Conservation (phyloP, 2,113 vertebrate species). For the Amphiprion percula region DNA sequence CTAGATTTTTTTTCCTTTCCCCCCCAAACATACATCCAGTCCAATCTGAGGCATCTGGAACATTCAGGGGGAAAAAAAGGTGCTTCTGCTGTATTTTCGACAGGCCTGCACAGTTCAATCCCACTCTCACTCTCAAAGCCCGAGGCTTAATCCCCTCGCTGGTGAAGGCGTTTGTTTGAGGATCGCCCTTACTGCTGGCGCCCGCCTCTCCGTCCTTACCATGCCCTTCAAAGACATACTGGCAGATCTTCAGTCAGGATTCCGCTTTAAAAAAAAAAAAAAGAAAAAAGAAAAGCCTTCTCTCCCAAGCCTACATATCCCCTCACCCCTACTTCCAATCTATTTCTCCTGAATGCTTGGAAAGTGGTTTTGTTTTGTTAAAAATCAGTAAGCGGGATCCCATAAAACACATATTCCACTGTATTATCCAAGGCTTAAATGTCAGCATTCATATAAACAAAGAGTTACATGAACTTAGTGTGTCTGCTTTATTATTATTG, state of each 20-base stretch:
- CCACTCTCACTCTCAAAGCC: slow-evolving; percentile 75
- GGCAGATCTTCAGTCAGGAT: slow-evolving; percentile 76
- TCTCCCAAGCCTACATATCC: slow-evolving; percentile 23
- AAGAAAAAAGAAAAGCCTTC: not conserved
- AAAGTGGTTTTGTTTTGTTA: slow-evolving; percentile 29
- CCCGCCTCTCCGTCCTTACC: slow-evolving; percentile 74
- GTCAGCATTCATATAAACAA: slow-evolving; percentile 11
- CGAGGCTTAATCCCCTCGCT: slow-evolving; percentile 76
- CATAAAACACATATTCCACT: not conserved
- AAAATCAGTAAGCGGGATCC: slow-evolving; percentile 1
- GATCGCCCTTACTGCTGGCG: slow-evolving; percentile 67
- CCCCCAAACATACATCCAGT: not conserved
- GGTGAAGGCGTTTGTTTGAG: slow-evolving; percentile 78
- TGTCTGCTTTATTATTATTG: not conserved
- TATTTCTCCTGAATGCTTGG: slow-evolving; percentile 9
- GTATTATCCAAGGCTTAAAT: slow-evolving; percentile 9
- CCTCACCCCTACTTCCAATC: slow-evolving; percentile 13
- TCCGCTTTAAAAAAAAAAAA: slow-evolving; percentile 50
- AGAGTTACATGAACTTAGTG: not conserved
- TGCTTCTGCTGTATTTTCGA: slow-evolving; percentile 62
- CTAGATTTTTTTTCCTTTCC: not conserved
- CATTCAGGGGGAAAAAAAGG: slow-evolving; percentile 14
- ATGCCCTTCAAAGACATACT: slow-evolving; percentile 74
- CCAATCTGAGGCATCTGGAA: slow-evolving; percentile 57
- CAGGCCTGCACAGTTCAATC: slow-evolving; percentile 76